Conservation (phyloP, 2,888 invertebrate genomes). For the Oscheius sp. region DNA sequence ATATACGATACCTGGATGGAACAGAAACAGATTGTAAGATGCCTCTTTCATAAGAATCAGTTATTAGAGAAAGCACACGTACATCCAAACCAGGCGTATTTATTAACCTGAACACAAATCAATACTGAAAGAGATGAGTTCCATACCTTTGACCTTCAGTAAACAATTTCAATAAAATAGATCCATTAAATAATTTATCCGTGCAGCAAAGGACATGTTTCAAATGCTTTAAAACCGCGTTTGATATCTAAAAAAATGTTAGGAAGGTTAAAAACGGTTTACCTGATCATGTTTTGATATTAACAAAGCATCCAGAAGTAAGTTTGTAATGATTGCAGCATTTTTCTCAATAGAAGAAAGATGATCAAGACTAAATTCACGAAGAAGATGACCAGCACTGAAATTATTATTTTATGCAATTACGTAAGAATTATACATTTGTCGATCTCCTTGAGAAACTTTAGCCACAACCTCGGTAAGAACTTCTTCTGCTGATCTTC, state of each 20-base stretch:
- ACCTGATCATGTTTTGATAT: conserved; percentile 29
- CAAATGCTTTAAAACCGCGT: conserved; percentile 1
- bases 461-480: conserved; percentile 8
- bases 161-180: not conserved
- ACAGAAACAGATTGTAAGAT: not conserved
- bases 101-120: not conserved
- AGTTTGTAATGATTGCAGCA: not conserved
- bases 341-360: not conserved
- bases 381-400: conserved; percentile 28
- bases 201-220: not conserved
- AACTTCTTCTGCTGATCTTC: conserved; percentile 25
- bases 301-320: conserved; percentile 11
- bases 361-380: conserved; percentile 30
- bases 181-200: not conserved
- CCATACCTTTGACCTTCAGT: not conserved
- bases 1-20: not conserved
- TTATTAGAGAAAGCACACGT: conserved; percentile 21
- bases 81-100: conserved; percentile 4
- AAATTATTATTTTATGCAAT: not conserved
- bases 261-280: too few relatives aligned
- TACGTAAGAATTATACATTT: not conserved
- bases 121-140: not conserved
- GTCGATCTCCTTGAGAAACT: conserved; percentile 22
- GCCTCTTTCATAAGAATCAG: conserved; percentile 4
- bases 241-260: conserved; percentile 15